Base-by-base conservation (phyloP, 2,113 vertebrate species). In the Rhinichthys klamathensis region DNA sequence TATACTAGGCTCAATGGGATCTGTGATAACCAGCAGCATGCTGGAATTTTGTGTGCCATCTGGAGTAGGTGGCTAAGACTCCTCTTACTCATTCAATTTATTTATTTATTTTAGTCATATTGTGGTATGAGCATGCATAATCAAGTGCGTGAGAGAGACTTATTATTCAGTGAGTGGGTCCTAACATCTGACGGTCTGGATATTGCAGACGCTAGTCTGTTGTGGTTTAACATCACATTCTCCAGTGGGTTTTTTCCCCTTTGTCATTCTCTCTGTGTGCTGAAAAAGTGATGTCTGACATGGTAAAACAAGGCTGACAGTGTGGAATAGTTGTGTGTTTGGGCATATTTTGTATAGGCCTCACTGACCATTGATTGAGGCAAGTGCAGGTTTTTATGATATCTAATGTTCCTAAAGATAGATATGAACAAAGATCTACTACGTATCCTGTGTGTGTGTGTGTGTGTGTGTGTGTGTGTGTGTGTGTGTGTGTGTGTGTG, bases 1-100 rank as follows among this genome's bases (percentile, higher is more conserved):
- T 32, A 70, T 58, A 21, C 18, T 78, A 38, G 83, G 87, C 54
- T 89, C 87, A 84, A 86, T 91, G 87, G 89, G 86, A 91, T 90
- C 90, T 1, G 9, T 56, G 54, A 7, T 0, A 54, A 54, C 51
- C 51, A 54, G 51, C 51, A 54, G 51, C 51, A 65, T 56, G 44
- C 67, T 56, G 54, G 30, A 74, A 86, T 70, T 65, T 70, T 87
- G 65, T 67, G 35, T 72, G 83, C 84, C 76, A 85, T 87, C 74
- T 85, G 74, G 76, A 80, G 87, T 12, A 72, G 70, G 80, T 89
- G 87, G 77, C 54, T 87, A 72, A 83, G 13, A 10, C 58, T 88
- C 89, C 88, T 88, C 84, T 51, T 27, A 87, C 85, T 27, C 41
- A 82, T 74, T 84, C 89, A 73, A 41, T 69, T 67, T 74, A 78